A percentile compares a stretch with the other conserved stretches of the same genome.
phyloP scores from a whole-genome alignment of 1,140 invertebrate genomes.

The Pseudomyrmex flavicornis region DNA sequence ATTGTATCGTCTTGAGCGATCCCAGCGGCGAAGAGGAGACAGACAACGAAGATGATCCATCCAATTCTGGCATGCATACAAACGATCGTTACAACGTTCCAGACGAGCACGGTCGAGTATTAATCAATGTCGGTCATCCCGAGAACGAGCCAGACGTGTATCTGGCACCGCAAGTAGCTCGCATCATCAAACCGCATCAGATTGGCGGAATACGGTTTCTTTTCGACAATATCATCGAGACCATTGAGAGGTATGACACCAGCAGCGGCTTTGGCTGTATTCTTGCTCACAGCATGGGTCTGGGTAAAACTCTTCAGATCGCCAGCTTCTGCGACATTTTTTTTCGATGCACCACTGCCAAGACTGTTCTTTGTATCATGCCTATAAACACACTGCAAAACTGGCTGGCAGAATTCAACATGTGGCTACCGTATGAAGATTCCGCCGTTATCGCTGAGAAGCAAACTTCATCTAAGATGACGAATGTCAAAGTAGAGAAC shows the following conservation, averaged over 20 bases:
- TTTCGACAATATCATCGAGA: conserved; percentile 98
- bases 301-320: conserved; percentile 99
- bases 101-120: conserved; percentile 95
- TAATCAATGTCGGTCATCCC: conserved; percentile 98
- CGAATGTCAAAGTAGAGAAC: conserved; percentile 73
- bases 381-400: conserved; percentile 99
- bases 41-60: conserved; percentile 88
- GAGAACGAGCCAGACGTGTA: conserved; percentile 97
- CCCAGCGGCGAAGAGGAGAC: conserved; percentile 87
- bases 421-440: conserved; percentile 93
- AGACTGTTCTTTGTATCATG: conserved; percentile 97
- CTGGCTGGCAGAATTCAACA: conserved; percentile 98
- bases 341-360: conserved; percentile 94
- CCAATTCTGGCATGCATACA: conserved; percentile 91
- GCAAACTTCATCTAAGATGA: conserved; percentile 53
- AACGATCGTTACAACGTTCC: conserved; percentile 97
- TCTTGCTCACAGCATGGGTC: conserved; percentile 99
- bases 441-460: conserved; percentile 69
- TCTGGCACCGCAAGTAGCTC: conserved; percentile 96
- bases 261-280: conserved; percentile 98
- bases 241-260: conserved; percentile 93
- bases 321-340: conserved; percentile 98
- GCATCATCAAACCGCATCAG: conserved; percentile 98
- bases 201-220: conserved; percentile 98
- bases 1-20: conserved; percentile 92